phyloP scores from a whole-genome alignment of 2,113 vertebrate species.

The Protobothrops flavoviridis region DNA sequence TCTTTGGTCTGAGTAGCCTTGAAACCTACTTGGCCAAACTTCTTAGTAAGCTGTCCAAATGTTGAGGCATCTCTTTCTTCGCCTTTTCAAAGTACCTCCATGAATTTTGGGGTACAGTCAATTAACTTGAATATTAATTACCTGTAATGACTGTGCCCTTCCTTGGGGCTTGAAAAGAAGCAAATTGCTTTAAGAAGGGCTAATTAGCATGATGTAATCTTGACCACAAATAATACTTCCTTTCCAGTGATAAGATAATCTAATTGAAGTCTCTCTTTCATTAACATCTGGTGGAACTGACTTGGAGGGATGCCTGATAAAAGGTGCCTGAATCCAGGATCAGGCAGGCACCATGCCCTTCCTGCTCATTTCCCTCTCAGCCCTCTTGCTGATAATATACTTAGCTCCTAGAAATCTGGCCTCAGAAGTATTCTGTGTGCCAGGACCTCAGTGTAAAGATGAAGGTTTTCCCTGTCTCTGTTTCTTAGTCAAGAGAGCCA shows the following conservation, averaged over 20 bases:
- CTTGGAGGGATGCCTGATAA: slow-evolving; percentile 65
- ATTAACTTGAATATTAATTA: slow-evolving; percentile 79
- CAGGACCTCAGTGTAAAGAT: slow-evolving; percentile 43
- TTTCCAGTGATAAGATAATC: slow-evolving; percentile 74
- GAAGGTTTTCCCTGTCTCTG: no score
- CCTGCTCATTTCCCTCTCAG: slow-evolving; percentile 49
- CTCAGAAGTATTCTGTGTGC: slow-evolving; percentile 60
- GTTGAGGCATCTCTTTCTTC: slow-evolving; percentile 44
- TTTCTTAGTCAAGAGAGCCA: no score
- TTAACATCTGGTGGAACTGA: slow-evolving; percentile 75
- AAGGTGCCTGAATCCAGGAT: slow-evolving; percentile 62
- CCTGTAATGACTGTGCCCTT: slow-evolving; percentile 75
- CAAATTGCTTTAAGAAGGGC: slow-evolving; percentile 73
- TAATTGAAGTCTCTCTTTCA: slow-evolving; percentile 77
- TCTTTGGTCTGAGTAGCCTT: background rate
- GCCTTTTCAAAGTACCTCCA: slow-evolving; percentile 56
- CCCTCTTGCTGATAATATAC: slow-evolving; percentile 60
- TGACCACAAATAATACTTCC: slow-evolving; percentile 73
- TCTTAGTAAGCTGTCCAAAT: slow-evolving; percentile 34
- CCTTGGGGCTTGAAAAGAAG: slow-evolving; percentile 70
- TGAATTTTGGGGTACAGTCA: slow-evolving; percentile 70
- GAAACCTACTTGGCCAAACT: slow-evolving; percentile 38
- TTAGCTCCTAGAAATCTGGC: slow-evolving; percentile 56
- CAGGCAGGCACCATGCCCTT: slow-evolving; percentile 47
- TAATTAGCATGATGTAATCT: slow-evolving; percentile 80